Percentiles rank a stretch among this genome's conserved stretches.
Evolutionary conservation across 2,797 vertebrate genomes (phyloP).

Genomic region (Typhlichthys eigenmanni): DNA sequence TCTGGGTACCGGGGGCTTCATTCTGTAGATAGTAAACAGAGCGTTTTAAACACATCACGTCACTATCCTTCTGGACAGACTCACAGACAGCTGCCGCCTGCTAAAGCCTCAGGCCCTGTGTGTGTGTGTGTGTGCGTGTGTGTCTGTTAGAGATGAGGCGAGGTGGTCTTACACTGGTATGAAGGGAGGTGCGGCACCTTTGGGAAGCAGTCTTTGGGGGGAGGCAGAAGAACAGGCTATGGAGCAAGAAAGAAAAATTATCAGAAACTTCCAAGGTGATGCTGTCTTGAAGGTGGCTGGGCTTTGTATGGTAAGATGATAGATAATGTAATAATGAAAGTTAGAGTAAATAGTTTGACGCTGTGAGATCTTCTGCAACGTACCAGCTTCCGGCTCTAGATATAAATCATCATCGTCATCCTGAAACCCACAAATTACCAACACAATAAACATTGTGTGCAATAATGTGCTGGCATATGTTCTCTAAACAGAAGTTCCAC

Average conservation of each 20-base stretch:
- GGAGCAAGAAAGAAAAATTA: conserved; percentile 10
- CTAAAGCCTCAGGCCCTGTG: too few relatives aligned
- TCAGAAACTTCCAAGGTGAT: not conserved
- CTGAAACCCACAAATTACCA: conserved; percentile 52
- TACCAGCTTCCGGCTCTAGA: conserved; percentile 73
- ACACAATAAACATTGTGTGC: not conserved
- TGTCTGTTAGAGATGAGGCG: not conserved
- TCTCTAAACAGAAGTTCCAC: not conserved
- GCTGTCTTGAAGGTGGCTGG: too few relatives aligned
- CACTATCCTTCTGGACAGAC: not conserved
- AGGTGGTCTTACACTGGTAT: conserved; percentile 56
- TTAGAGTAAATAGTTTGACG: not conserved
- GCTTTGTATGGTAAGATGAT: not conserved
- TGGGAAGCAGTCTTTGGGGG: conserved; percentile 35
- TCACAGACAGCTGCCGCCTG: too few relatives aligned
- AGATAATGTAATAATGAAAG: not conserved
- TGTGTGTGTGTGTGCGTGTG: too few relatives aligned
- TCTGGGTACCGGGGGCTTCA: conserved; percentile 69
- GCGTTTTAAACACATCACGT: too few relatives aligned
- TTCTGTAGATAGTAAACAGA: conserved; percentile 43
- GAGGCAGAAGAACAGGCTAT: conserved; percentile 53
- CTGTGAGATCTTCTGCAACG: not conserved
- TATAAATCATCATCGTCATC: conserved; percentile 71
- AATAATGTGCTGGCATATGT: not conserved
- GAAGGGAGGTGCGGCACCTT: conserved; percentile 9